These are phyloP conservation scores for Delphinus delphis DNA, from an alignment of 2,113 vertebrate species.

Conservation along the genomic window DNA sequence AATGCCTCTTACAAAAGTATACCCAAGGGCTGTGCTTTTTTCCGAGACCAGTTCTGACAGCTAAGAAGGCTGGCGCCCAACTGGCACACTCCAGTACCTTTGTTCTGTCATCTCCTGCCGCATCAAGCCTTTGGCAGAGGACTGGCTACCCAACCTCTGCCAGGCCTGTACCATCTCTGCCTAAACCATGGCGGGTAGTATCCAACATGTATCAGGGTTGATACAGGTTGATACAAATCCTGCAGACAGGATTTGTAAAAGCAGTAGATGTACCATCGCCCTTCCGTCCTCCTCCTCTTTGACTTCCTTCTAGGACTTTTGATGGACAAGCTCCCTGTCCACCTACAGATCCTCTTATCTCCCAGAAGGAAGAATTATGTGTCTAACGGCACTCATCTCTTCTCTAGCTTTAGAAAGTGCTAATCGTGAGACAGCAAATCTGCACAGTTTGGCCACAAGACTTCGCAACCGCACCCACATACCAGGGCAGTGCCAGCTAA, in stretches of 20 bases:
- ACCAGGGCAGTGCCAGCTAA: constrained; percentile 52
- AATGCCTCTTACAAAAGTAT: constrained; percentile 21
- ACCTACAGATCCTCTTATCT: background rate
- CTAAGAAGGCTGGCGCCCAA: constrained; percentile 62
- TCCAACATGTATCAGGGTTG: constrained; percentile 40
- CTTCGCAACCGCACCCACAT: constrained; percentile 71
- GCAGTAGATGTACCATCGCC: too few species aligned
- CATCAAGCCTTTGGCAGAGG: constrained; percentile 72
- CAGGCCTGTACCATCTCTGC: constrained; percentile 65
- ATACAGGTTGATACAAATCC: background rate
- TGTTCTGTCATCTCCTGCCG: constrained; percentile 74
- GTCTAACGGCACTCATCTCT: background rate
- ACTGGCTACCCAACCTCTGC: constrained; percentile 49
- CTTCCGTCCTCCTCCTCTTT: background rate
- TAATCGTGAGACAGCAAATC: constrained; percentile 55
- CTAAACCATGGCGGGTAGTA: constrained; percentile 63
- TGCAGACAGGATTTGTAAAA: background rate
- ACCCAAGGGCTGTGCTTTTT: constrained; percentile 57
- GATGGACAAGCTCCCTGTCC: background rate
- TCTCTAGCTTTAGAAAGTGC: background rate
- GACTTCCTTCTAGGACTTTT: background rate
- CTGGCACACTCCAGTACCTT: constrained; percentile 61
- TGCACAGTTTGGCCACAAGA: constrained; percentile 46
- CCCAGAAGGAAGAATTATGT: background rate
- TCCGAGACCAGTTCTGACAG: constrained; percentile 71